A percentile compares a stretch with the other conserved stretches of the same genome.
Conservation (phyloP, 2,888 invertebrate genomes). For the Antitype chi region DNA sequence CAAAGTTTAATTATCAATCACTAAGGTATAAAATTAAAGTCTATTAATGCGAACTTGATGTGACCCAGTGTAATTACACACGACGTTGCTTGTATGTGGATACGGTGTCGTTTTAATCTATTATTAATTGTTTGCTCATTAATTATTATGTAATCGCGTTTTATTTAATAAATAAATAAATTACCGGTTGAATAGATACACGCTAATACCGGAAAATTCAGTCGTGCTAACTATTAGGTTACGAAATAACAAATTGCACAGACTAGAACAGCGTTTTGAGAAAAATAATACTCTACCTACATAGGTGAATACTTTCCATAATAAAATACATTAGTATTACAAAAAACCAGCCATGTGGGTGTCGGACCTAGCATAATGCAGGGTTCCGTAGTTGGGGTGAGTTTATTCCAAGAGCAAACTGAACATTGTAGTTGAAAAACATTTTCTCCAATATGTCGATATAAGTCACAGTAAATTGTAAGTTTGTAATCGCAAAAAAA, state of each 20-base stretch:
- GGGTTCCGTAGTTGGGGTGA: too few relatives aligned
- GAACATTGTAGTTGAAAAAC: too few relatives aligned
- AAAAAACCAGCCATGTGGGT: too few relatives aligned
- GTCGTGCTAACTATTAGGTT: not conserved
- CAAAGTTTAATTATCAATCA: conserved; percentile 50
- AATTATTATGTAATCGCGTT: conserved; percentile 14
- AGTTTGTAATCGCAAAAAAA: too few relatives aligned
- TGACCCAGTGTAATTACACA: conserved; percentile 47
- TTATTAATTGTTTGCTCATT: conserved; percentile 29
- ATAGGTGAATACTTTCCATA: too few relatives aligned
- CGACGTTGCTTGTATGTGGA: not conserved
- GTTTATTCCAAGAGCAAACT: too few relatives aligned
- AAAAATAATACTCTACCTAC: not conserved
- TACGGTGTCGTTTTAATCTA: conserved; percentile 32
- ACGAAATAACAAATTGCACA: not conserved
- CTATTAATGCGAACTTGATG: conserved; percentile 52
- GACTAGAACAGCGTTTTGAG: not conserved
- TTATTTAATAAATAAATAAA: not conserved
- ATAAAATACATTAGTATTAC: too few relatives aligned
- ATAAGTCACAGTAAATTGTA: too few relatives aligned
- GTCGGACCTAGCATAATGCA: too few relatives aligned
- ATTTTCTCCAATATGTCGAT: too few relatives aligned
- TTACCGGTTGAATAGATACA: not conserved
- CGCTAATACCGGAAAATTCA: not conserved
- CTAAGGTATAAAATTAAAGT: conserved; percentile 21